Conservation (phyloP, 2,113 vertebrate species). For the Neolamprologus longior region DNA sequence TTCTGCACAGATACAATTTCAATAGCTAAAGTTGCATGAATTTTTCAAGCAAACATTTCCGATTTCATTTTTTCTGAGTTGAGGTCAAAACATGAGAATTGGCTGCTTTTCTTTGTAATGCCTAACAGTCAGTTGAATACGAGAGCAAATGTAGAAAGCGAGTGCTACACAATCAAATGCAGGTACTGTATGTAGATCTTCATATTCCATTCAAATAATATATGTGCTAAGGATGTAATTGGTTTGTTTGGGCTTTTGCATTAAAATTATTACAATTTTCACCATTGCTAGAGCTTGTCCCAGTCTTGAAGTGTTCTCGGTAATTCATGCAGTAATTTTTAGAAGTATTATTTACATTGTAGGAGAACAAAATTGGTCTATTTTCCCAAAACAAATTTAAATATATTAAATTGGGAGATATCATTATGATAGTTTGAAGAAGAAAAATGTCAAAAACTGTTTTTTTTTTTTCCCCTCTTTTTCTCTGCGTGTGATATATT, state of each 20-base stretch:
- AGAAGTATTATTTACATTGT: not conserved
- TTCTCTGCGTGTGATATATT: not conserved
- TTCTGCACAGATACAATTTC: not conserved
- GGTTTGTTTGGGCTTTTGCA: not conserved
- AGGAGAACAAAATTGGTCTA: not conserved
- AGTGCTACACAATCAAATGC: not conserved
- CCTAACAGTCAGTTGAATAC: not conserved
- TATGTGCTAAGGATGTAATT: not conserved
- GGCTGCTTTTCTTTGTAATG: not conserved
- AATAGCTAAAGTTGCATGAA: no score
- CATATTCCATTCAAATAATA: not conserved
- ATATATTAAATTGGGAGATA: not conserved
- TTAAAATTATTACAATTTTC: not conserved
- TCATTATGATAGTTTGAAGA: not conserved
- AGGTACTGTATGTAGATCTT: not conserved
- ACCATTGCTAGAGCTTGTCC: fast-evolving
- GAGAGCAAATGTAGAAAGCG: not conserved
- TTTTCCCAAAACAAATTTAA: not conserved
- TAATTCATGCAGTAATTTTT: not conserved
- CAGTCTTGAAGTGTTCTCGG: not conserved
- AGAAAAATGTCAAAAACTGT: not conserved
- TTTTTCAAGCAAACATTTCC: not conserved
- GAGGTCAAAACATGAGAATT: not conserved
- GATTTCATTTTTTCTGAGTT: not conserved
- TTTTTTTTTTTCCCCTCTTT: fast-evolving